Evolutionary conservation across 2,113 vertebrate species (phyloP), one percentile per base, ranked within the genome.

Genomic region (Bos javanicus): DNA sequence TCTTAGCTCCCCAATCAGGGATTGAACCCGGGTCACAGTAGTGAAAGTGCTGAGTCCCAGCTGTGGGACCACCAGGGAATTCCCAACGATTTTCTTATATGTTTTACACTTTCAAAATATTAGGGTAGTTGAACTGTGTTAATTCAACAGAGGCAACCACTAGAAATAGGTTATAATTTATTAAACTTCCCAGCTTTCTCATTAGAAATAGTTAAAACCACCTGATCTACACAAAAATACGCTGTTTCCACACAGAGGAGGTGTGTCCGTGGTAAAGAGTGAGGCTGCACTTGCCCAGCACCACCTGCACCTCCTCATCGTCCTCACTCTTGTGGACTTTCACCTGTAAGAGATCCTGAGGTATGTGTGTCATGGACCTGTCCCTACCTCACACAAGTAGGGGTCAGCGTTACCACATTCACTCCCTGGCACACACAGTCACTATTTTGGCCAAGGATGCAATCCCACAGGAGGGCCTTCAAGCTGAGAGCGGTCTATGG

Each of bases 71-170:
- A n/a, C 78, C 30, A 81, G 30, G 48, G 30, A 81, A 81, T n/a
- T 52, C 48, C 78, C 17, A 81, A 60, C 30, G 33, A 48, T 87
- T 95, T 91, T 89, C 48, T 95, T 64, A 82, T 36, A 48, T 64
- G 76, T 50, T 33, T 80, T 36, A 46, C 43, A 83, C 80, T 97
- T 92, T 95, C 33, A 59, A 94, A 96, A 93, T 46, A 81, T 16
- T 43, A 93, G 62, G 81, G 86, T n/a, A 93, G 59, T 85, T 48
- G 16, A 89, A 94, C 36, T 82, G n/a, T 74, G 54, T 78, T 54
- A 93, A 25, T 56, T 94, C 50, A 92, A 92, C 33, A 82, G 6
- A 83, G 50, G 7, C 8, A 1, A 95, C 46, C 76, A 80, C 43
- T 30, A 90, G 8, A 90, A 93, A 92, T 21, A 52, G 23, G 10